Conservation (phyloP, 2,113 vertebrate species). For the Eudyptes chrysolophus region DNA sequence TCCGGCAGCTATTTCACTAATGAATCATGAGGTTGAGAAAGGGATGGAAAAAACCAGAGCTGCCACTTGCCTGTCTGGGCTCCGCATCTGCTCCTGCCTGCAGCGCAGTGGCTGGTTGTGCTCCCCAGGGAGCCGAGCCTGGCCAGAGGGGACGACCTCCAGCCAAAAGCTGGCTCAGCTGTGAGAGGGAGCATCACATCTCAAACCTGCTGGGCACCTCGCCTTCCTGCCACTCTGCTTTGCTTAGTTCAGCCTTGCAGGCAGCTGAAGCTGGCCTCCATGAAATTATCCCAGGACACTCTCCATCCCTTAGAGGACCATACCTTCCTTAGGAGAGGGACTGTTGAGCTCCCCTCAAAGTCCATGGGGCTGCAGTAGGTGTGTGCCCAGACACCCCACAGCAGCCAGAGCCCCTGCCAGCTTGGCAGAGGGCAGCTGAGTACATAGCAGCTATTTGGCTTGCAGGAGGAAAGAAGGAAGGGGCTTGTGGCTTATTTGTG, state of each 20-base stretch:
- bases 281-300: neutral
- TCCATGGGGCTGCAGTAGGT: neutral
- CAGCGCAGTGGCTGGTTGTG: neutral
- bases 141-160: neutral
- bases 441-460: neutral
- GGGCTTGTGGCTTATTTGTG: neutral
- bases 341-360: neutral
- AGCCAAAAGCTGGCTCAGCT: neutral
- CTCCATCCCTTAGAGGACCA: neutral
- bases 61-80: neutral
- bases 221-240: neutral
- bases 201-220: neutral
- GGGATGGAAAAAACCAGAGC: neutral
- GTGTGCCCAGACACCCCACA: neutral
- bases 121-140: neutral
- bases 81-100: neutral
- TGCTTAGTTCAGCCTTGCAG: neutral
- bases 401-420: neutral
- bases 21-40: neutral
- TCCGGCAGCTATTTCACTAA: neutral
- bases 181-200: neutral
- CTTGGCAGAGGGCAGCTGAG: accelerated
- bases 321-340: neutral
- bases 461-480: neutral
- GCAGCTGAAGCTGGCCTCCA: neutral